Evolutionary conservation across 2,888 invertebrate species (phyloP).

Genomic region (Microplitis manilae): DNA sequence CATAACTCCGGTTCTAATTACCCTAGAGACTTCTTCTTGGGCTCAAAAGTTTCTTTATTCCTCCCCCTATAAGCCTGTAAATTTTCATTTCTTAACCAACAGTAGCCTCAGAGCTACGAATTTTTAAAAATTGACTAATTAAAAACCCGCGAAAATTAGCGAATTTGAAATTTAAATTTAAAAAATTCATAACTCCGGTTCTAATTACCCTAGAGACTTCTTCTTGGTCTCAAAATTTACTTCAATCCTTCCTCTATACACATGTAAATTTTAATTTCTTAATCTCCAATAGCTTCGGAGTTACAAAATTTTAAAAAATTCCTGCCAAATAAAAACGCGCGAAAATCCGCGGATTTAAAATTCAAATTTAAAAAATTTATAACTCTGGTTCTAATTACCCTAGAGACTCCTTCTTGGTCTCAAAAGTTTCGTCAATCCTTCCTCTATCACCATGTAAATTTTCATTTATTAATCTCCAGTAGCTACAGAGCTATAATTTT

Average conservation of each 20-base stretch:
- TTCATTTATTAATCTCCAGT: too few species aligned
- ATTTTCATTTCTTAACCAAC: neutral
- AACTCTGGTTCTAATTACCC: neutral
- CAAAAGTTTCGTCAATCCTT: constrained; percentile 7
- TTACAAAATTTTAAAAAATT: too few species aligned
- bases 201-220: neutral
- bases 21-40: neutral
- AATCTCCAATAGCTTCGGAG: neutral
- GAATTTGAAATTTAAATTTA: neutral
- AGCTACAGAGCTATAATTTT: too few species aligned
- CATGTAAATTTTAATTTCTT: neutral
- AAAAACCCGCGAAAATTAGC: neutral
- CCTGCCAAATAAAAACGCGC: neutral
- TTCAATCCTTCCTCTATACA: neutral
- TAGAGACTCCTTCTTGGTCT: constrained; percentile 3
- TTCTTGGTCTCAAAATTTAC: neutral
- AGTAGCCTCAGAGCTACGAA: neutral
- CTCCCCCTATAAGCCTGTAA: neutral
- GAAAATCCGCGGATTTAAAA: neutral
- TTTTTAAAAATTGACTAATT: neutral
- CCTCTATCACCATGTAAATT: neutral
- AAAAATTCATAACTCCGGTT: neutral
- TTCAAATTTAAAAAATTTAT: constrained; percentile 31
- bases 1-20: neutral
- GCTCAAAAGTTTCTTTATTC: neutral